Evolutionary conservation across 2,797 vertebrate genomes (phyloP).

Genomic region (Mus caroli): DNA sequence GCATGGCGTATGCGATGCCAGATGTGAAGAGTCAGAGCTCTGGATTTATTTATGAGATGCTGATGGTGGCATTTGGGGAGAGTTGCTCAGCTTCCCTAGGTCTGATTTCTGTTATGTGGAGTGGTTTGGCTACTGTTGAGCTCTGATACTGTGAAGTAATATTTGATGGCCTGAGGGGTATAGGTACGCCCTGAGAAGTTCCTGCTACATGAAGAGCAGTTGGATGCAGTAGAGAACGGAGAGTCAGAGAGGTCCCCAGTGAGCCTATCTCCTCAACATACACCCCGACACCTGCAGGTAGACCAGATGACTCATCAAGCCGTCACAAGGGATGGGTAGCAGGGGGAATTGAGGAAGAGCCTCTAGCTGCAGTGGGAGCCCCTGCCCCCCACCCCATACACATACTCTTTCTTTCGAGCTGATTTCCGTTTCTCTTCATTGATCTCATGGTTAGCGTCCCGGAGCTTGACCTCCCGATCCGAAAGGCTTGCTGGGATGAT

Average conservation of each 20-base stretch:
- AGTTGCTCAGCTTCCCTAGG: background rate
- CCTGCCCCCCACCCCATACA: background rate
- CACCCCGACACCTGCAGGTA: background rate
- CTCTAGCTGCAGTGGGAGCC: background rate
- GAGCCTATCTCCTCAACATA: background rate
- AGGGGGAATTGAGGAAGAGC: background rate
- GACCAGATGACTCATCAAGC: background rate
- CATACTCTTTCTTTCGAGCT: constrained; percentile 98
- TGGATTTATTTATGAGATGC: background rate
- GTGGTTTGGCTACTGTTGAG: background rate
- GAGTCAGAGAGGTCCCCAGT: background rate
- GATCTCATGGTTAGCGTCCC: constrained; percentile 96
- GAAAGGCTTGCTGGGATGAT: constrained; percentile 98
- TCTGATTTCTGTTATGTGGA: background rate
- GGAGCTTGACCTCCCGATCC: constrained; percentile 95
- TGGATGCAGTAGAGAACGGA: background rate
- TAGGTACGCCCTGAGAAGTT: background rate
- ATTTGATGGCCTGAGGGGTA: background rate
- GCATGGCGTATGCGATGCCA: background rate
- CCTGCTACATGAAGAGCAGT: background rate
- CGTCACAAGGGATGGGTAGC: background rate
- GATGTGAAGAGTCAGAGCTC: background rate
- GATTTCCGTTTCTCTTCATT: constrained; percentile 99
- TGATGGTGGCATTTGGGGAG: background rate
- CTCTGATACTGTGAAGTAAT: constrained; percentile 12